These are phyloP conservation scores for Gryllus bimaculatus DNA, from an alignment of 1,140 invertebrate species.

Conservation along the genomic window DNA sequence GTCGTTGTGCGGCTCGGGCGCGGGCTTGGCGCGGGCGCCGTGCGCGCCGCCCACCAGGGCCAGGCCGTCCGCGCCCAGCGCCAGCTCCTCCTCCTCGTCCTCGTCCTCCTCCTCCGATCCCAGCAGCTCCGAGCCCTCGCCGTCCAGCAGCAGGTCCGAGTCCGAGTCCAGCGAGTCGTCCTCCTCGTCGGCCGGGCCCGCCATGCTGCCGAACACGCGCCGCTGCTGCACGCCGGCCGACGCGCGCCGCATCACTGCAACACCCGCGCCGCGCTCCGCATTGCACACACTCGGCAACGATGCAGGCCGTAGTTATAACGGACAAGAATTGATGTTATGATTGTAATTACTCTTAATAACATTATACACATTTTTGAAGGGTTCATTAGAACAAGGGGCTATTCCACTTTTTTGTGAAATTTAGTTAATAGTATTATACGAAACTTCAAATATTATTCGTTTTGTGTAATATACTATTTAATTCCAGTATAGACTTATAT, in stretches of 20 bases:
- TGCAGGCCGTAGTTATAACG: background rate
- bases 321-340: background rate
- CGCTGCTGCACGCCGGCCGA: constrained; percentile 30
- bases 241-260: constrained; percentile 27
- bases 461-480: background rate
- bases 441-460: too few relatives aligned
- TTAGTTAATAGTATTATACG: too few relatives aligned
- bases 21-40: background rate
- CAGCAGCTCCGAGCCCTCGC: constrained; percentile 27
- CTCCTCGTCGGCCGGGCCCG: constrained; percentile 35
- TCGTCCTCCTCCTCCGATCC: constrained; percentile 21
- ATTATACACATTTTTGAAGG: too few relatives aligned
- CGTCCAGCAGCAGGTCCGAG: constrained; percentile 41
- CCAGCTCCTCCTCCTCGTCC: constrained; percentile 15
- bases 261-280: constrained; percentile 14
- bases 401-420: background rate
- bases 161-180: constrained; percentile 38
- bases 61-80: background rate
- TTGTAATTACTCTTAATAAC: background rate
- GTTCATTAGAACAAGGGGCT: background rate
- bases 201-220: constrained; percentile 44
- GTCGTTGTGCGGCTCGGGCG: constrained; percentile 10
- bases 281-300: constrained; percentile 14
- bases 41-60: background rate
- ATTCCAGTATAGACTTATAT: background rate